Percentiles rank a stretch among this genome's conserved stretches.
phyloP scores from a whole-genome alignment of 2,113 vertebrate genomes.

The Dendropsophus ebraccatus region DNA sequence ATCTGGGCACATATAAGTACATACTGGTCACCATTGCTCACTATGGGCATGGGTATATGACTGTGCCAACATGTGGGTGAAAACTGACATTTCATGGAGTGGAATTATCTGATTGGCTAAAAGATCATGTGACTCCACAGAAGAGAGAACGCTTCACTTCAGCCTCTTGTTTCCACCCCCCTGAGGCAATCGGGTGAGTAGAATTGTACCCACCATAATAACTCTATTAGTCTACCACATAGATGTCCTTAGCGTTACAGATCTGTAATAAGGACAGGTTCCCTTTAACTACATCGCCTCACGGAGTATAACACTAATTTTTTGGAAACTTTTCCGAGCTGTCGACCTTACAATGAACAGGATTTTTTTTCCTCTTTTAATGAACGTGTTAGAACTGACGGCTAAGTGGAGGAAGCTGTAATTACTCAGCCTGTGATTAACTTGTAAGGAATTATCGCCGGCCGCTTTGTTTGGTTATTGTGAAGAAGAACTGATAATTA shows the following conservation, averaged over 20 bases:
- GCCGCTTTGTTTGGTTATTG: constrained; percentile 1
- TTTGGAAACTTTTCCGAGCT: neutral
- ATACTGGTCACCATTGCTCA: too few species aligned
- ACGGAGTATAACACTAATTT: neutral
- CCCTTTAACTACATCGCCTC: neutral
- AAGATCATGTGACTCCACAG: too few species aligned
- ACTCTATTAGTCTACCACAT: too few species aligned
- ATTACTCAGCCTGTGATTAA: constrained; percentile 20
- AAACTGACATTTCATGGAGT: too few species aligned
- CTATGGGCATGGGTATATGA: too few species aligned
- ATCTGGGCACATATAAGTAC: neutral
- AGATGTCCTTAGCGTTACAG: neutral
- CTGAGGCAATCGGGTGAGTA: too few species aligned
- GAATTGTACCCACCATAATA: too few species aligned
- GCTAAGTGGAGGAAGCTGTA: neutral
- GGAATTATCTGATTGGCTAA: too few species aligned
- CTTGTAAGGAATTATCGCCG: neutral
- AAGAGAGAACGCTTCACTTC: too few species aligned
- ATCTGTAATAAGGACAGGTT: neutral
- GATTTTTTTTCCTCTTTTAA: neutral
- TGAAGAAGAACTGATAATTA: constrained; percentile 17
- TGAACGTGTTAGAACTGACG: neutral
- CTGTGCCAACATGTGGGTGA: too few species aligned
- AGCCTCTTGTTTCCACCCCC: too few species aligned
- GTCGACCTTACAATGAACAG: neutral